Evolutionary conservation across 1,140 invertebrate species (phyloP), one percentile per base, ranked within the genome.

Genomic region (Drosophila parvula): DNA sequence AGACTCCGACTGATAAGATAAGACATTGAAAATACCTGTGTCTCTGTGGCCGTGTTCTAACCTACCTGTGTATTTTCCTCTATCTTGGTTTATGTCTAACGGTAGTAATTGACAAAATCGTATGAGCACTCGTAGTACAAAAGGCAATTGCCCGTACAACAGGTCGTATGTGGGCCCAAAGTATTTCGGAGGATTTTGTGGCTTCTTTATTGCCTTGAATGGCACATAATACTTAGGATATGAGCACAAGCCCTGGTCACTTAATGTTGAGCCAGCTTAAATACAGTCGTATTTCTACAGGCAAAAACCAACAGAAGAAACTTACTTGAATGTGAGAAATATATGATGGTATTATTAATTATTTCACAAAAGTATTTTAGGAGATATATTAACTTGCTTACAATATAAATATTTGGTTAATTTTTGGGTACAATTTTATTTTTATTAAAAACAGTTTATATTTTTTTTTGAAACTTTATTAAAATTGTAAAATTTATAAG

Each of bases 1-100:
- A 67, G 74, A 79, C 43, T 76, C 50, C 48, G 32, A 30, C 22
- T 55, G 82, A 86, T 86, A 86, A 88, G 82, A 86, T 86, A 83
- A 88, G 59, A 60, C 71, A 58, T 64, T 60, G 58, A 40, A 58
- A 58, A 71, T 59, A 36, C 43, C 68, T 53, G 22, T 53, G 51
- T 38, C 51, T 22, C 51, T 22, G 48, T 34, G n/a, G 7, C 18
- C 8, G 22, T 53, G 22, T 53, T 41, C 28, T n/a, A 8, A 8
- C 27, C 16, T n/a, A 9, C 22, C 47, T 55, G n/a, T 53, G 22
- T 38, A 38, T 70, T 65, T 16, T n/a, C 36, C 36, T 38, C 12
- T 38, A 30, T 28, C 51, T 28, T 60, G 45, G 32, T 67, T 67
- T 76, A 68, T 74, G 67, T 47, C 63, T 44, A 36, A 30, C 28